A percentile compares a stretch with the other conserved stretches of the same genome.
These are phyloP conservation scores for Patella ulyssiponensis DNA, from an alignment of 2,888 invertebrate species.

Conservation along the genomic window DNA sequence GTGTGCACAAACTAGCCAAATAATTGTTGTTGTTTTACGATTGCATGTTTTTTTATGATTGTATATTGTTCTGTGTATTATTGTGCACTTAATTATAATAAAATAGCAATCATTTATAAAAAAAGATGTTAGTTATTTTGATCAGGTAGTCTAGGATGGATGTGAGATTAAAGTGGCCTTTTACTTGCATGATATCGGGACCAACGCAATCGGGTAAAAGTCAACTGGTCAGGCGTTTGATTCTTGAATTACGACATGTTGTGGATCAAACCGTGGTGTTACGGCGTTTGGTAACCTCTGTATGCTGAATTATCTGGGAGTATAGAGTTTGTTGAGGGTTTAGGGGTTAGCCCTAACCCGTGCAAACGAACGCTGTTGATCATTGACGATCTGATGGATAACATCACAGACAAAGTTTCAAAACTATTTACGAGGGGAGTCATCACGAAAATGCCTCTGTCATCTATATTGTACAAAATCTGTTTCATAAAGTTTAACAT, in stretches of 20 bases:
- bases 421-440: constrained; percentile 21
- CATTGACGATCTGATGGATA: constrained; percentile 20
- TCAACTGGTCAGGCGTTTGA: background rate
- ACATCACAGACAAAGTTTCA: constrained; percentile 7
- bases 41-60: too few species aligned
- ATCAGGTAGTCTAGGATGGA: background rate
- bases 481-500: constrained; percentile 19
- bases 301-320: background rate
- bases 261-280: background rate
- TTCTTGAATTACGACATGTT: background rate
- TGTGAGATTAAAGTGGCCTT: background rate
- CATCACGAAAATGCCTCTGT: constrained; percentile 18
- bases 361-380: background rate
- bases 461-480: constrained; percentile 17
- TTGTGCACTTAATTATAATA: too few species aligned
- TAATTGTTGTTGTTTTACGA: too few species aligned
- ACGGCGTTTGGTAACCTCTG: constrained; percentile 13
- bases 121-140: too few species aligned
- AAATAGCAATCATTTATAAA: too few species aligned
- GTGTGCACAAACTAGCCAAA: too few species aligned
- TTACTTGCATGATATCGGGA: background rate
- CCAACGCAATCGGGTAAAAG: background rate
- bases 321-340: constrained; percentile 14
- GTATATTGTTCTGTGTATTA: too few species aligned
- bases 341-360: background rate